A percentile compares a stretch with the other conserved stretches of the same genome.
Evolutionary conservation across 2,888 invertebrate genomes (phyloP).

Genomic region (Mactromeris polynyma): DNA sequence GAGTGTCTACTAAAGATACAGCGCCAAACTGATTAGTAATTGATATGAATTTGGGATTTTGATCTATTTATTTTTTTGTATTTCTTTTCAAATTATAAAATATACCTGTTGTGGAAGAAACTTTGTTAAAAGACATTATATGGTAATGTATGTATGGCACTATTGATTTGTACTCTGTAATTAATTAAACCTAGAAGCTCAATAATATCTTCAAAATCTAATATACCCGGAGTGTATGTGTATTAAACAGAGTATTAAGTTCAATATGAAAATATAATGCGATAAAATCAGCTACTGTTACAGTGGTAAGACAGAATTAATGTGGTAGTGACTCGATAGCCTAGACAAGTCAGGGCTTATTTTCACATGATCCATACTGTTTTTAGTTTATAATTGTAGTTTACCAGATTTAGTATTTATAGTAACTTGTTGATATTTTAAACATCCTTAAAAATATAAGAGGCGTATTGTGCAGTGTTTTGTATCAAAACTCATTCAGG

Average conservation of each 20-base stretch:
- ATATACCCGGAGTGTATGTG: not conserved
- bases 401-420: not conserved
- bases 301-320: not conserved
- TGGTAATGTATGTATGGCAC: not conserved
- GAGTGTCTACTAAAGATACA: not conserved
- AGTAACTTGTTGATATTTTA: not conserved
- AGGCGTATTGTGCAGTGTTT: not conserved
- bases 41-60: not conserved
- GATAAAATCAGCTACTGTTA: slow-evolving; percentile 8
- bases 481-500: not conserved
- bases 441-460: not conserved
- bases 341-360: not conserved
- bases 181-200: not conserved
- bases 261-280: not conserved
- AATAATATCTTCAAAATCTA: not conserved
- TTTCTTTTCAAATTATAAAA: not conserved
- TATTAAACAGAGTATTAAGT: slow-evolving; percentile 12
- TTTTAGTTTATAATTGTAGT: not conserved
- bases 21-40: not conserved
- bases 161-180: not conserved
- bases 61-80: not conserved
- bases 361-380: not conserved
- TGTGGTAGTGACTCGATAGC: not conserved
- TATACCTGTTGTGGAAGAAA: not conserved
- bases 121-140: not conserved